Evolutionary conservation across 2,113 vertebrate species (phyloP).

Genomic region (Oreotrochilus melanogaster): DNA sequence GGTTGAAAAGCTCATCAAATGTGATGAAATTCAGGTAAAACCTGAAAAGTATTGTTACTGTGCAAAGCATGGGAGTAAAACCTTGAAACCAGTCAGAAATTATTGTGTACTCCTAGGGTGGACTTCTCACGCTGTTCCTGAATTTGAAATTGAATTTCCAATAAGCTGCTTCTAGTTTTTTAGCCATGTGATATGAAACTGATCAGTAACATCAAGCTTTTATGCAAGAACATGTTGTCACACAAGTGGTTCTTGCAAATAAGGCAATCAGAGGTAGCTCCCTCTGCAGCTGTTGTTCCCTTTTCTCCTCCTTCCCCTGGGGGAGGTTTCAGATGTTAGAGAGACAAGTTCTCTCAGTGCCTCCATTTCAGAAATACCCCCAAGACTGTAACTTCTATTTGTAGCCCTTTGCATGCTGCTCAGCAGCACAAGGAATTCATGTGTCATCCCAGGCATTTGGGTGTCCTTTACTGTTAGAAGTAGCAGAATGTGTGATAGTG

Average conservation of each 20-base stretch:
- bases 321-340: neutral
- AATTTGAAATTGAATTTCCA: neutral
- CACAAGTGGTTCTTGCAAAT: neutral
- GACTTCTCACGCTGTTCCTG: neutral
- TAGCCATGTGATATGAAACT: neutral
- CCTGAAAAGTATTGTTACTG: neutral
- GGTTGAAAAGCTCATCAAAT: constrained; percentile 97
- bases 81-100: neutral
- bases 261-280: neutral
- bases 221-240: neutral
- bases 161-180: neutral
- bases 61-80: constrained; percentile 20
- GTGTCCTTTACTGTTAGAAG: neutral
- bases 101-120: neutral
- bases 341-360: neutral
- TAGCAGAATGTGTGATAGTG: neutral
- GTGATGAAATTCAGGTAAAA: constrained; percentile 97
- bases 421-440: neutral
- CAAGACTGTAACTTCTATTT: neutral
- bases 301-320: neutral
- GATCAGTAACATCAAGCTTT: neutral
- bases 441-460: neutral
- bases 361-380: neutral
- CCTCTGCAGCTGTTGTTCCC: neutral
- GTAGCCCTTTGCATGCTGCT: neutral